Conservation (phyloP, 2,113 vertebrate species). For the Corythaixoides concolor region DNA sequence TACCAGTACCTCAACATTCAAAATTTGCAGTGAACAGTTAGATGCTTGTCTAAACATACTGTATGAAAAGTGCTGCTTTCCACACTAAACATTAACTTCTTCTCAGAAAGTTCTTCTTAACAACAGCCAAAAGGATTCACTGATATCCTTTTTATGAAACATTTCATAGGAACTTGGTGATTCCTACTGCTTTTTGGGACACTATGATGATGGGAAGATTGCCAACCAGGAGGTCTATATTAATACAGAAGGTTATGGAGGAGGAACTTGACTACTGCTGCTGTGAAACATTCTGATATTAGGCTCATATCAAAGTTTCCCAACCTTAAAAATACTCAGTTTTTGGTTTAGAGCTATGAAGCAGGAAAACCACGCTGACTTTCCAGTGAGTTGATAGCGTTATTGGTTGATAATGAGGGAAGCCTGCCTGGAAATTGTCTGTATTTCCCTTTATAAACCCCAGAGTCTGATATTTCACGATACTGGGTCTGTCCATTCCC, state of each 20-base stretch:
- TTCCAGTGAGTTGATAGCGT: not conserved
- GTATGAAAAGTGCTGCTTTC: not conserved
- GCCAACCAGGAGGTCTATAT: not conserved
- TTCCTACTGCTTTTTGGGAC: not conserved
- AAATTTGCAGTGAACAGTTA: not conserved
- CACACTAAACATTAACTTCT: not conserved
- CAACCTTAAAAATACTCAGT: not conserved
- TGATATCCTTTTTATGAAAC: not conserved
- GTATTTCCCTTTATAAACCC: not conserved
- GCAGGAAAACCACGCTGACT: fast-evolving
- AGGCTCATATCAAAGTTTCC: not conserved
- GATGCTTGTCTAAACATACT: not conserved
- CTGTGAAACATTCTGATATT: not conserved
- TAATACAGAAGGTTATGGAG: not conserved
- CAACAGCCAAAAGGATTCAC: not conserved
- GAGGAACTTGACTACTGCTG: not conserved
- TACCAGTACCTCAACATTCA: not conserved
- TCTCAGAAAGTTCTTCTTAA: not conserved
- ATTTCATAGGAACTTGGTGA: not conserved
- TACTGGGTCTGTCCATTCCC: not conserved
- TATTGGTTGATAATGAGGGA: not conserved
- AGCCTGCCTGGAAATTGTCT: not conserved
- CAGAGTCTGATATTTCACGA: fast-evolving
- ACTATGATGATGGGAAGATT: not conserved
- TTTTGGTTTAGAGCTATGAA: not conserved